phyloP scores from a whole-genome alignment of 2,113 vertebrate species.

The Sinosuthora webbiana region DNA sequence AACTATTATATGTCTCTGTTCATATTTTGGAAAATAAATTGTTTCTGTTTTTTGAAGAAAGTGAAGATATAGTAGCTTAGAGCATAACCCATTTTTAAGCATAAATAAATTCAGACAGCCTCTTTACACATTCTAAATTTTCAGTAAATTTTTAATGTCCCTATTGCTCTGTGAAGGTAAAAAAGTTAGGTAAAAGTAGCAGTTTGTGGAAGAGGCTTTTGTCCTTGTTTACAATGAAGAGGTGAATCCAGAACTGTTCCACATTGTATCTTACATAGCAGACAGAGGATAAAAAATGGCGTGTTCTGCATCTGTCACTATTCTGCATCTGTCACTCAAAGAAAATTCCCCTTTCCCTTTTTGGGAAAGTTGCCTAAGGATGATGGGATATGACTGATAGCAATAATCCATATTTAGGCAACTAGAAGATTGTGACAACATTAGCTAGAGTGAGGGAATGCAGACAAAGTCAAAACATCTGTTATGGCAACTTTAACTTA shows the following conservation, averaged over 20 bases:
- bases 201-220: background rate
- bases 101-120: background rate
- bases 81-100: background rate
- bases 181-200: background rate
- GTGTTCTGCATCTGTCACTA: conserved; percentile 1
- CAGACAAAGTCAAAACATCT: conserved; percentile 41
- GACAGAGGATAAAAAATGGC: background rate
- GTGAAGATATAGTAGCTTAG: background rate
- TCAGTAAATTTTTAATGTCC: background rate
- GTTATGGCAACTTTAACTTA: background rate
- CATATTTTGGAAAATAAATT: background rate
- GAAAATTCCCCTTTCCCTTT: conserved; percentile 7
- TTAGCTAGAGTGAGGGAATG: conserved; percentile 14
- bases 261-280: background rate
- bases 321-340: conserved; percentile 21
- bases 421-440: conserved; percentile 26
- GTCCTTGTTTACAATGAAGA: background rate
- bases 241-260: background rate
- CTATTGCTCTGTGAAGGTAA: background rate
- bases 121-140: background rate
- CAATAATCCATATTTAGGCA: conserved; percentile 34
- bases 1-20: background rate
- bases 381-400: conserved; percentile 15
- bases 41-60: background rate
- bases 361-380: background rate